Evolutionary conservation across 2,888 invertebrate species (phyloP).

Genomic region (Strigamia transsilvanica): DNA sequence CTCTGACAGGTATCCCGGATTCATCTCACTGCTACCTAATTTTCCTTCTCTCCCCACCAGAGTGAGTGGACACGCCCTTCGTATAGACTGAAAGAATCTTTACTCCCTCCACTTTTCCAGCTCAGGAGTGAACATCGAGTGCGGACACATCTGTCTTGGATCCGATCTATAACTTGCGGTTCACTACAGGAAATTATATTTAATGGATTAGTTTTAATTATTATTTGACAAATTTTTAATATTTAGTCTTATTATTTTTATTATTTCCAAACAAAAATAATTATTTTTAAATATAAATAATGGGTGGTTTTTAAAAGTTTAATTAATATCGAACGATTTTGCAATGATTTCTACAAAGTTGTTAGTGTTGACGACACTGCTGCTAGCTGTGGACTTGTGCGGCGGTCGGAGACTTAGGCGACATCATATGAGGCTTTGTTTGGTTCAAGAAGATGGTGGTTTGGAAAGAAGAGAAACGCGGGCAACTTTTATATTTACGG

Average conservation of each 20-base stretch:
- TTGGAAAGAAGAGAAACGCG: slow-evolving; percentile 54
- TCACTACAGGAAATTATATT: not conserved
- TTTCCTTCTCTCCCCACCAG: slow-evolving; percentile 38
- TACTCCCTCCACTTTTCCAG: slow-evolving; percentile 20
- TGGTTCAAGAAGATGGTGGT: slow-evolving; percentile 36
- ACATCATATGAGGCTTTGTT: slow-evolving; percentile 38
- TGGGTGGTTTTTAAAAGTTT: not conserved
- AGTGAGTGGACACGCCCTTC: slow-evolving; percentile 45
- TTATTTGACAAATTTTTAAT: not conserved
- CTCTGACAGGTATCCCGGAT: slow-evolving; percentile 47
- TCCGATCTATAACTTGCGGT: not conserved
- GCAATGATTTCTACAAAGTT: not conserved
- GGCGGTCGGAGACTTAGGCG: not conserved
- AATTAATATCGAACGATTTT: not conserved
- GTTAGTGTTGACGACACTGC: not conserved
- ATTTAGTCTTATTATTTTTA: not conserved
- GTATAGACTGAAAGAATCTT: slow-evolving; percentile 30
- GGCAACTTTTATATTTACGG: slow-evolving; percentile 62
- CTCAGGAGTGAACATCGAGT: slow-evolving; percentile 31
- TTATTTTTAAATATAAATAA: not conserved
- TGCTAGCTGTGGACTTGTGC: not conserved
- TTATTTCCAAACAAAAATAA: not conserved
- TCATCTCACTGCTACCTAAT: slow-evolving; percentile 45
- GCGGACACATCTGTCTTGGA: slow-evolving; percentile 16
- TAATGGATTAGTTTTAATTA: not conserved